These are phyloP conservation scores for Papilio xuthus DNA, from an alignment of 1,140 invertebrate species.

Conservation along the genomic window DNA sequence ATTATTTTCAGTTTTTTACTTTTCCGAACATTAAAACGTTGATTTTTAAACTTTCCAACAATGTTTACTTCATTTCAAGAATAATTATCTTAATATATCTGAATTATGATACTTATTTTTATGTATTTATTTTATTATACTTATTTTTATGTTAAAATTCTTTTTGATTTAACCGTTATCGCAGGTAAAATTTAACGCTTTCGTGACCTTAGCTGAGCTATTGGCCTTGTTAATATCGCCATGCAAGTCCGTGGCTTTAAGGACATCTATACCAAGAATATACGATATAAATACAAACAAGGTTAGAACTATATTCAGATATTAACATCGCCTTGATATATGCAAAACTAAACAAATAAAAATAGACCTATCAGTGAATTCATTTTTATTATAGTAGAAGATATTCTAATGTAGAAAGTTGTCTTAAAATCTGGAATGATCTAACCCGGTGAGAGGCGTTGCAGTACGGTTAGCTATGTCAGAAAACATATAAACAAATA, in stretches of 20 bases:
- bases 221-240: conserved; percentile 25
- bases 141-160: not conserved
- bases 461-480: no score
- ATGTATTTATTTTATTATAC: not conserved
- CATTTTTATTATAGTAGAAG: no score
- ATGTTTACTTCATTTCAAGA: not conserved
- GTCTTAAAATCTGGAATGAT: no score
- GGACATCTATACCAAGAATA: conserved; percentile 16
- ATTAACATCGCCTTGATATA: not conserved
- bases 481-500: no score
- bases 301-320: conserved; percentile 1
- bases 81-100: not conserved
- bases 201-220: conserved; percentile 15
- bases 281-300: conserved; percentile 10
- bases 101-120: not conserved
- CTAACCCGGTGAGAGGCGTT: no score
- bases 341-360: not conserved
- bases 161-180: conserved; percentile 18
- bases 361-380: not conserved
- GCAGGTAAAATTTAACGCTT: conserved; percentile 5
- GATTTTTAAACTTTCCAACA: not conserved
- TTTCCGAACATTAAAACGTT: not conserved
- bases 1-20: not conserved
- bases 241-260: conserved; percentile 25
- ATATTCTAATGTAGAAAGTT: no score